These are phyloP conservation scores for Heteractis magnifica DNA, from an alignment of 92 coral and sea anemone species.

Conservation along the genomic window DNA sequence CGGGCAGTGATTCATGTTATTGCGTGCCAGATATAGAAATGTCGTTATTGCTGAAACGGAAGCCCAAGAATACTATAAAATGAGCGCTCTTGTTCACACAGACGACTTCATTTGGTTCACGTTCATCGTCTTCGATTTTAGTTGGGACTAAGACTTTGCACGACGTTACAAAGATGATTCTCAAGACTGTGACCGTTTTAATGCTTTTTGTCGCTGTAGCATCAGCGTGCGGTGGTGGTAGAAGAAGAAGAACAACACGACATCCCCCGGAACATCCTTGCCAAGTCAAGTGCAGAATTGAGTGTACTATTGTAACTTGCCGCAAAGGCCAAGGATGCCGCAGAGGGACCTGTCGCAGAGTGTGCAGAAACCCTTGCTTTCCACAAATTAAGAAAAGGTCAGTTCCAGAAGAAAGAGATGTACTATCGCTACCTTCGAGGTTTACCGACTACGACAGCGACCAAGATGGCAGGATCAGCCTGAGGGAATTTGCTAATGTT, in stretches of 20 bases:
- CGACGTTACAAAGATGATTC: neutral
- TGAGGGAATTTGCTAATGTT: conserved; percentile 14
- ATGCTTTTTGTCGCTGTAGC: neutral
- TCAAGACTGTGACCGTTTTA: neutral
- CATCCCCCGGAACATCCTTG: neutral
- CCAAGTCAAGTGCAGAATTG: neutral
- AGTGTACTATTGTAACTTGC: neutral
- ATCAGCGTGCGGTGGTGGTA: neutral
- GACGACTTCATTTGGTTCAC: neutral
- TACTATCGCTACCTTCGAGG: conserved; percentile 5
- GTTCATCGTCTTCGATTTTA: neutral
- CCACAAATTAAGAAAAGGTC: conserved; percentile 15
- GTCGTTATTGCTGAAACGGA: neutral
- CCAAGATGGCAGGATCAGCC: conserved; percentile 19
- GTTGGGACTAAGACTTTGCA: neutral
- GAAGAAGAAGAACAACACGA: neutral
- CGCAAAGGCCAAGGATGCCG: neutral
- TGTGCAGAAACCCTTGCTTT: conserved; percentile 23
- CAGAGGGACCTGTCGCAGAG: neutral
- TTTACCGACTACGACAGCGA: conserved; percentile 31
- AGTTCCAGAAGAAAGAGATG: neutral
- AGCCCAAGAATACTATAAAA: neutral
- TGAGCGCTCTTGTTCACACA: neutral
- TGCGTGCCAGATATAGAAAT: neutral
- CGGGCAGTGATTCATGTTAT: too few species aligned